These are phyloP conservation scores for Scaptomyza graminum DNA, from an alignment of 1,140 invertebrate species.

Conservation along the genomic window DNA sequence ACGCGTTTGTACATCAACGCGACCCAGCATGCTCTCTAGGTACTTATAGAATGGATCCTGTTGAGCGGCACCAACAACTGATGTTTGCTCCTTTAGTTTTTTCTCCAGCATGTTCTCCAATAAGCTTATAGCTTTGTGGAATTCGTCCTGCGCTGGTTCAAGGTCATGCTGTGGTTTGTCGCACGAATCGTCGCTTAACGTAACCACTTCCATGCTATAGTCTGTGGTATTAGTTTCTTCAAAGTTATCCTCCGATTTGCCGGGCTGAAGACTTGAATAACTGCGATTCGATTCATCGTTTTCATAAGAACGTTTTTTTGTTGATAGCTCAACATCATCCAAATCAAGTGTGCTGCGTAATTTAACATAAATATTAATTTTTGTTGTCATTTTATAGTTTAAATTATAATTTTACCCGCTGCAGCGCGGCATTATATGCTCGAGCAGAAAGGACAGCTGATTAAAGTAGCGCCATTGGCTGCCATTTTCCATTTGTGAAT, in stretches of 20 bases:
- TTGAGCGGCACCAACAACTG: no score
- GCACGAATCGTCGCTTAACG: background rate
- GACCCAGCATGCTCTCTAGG: slow-evolving; percentile 34
- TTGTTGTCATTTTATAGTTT: background rate
- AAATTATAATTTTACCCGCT: background rate
- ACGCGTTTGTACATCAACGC: slow-evolving; percentile 23
- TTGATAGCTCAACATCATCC: background rate
- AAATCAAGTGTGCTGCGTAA: background rate
- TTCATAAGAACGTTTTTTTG: background rate
- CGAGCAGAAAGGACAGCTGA: slow-evolving; percentile 16
- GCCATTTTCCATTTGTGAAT: background rate
- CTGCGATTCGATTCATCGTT: slow-evolving; percentile 5
- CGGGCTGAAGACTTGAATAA: background rate
- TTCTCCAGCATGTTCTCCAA: slow-evolving; percentile 26
- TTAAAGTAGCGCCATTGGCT: background rate
- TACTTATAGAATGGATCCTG: slow-evolving; percentile 46
- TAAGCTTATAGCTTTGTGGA: slow-evolving; percentile 24
- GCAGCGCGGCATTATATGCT: slow-evolving; percentile 22
- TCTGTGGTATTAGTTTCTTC: background rate
- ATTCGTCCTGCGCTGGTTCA: slow-evolving; percentile 10
- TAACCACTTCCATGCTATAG: background rate
- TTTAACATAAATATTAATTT: background rate
- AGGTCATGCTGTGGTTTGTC: background rate
- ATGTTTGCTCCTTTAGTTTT: slow-evolving; percentile 4
- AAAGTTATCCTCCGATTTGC: background rate